phyloP scores from a whole-genome alignment of 2,113 vertebrate genomes.

The Pogona vitticeps region DNA sequence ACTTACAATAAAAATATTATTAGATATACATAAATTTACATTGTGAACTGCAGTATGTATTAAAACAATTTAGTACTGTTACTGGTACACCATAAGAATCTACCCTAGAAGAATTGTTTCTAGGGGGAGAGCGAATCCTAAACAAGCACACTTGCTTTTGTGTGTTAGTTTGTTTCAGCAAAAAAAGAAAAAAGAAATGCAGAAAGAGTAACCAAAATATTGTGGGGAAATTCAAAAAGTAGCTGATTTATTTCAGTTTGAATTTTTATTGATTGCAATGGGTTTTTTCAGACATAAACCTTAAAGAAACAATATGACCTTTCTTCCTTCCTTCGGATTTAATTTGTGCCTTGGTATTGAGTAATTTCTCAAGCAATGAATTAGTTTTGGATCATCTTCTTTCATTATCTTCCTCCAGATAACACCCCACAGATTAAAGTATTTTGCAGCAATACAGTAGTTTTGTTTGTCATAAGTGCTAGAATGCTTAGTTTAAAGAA shows the following conservation, averaged over 20 bases:
- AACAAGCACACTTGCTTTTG: background rate
- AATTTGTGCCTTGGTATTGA: too few species aligned
- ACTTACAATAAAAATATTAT: background rate
- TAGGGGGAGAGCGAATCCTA: background rate
- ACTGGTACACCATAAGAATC: background rate
- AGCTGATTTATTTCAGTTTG: too few species aligned
- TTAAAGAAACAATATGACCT: too few species aligned
- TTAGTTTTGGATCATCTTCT: background rate
- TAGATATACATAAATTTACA: background rate
- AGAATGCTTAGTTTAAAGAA: constrained; percentile 40
- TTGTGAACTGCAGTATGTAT: background rate
- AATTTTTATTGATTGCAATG: too few species aligned
- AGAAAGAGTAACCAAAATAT: too few species aligned
- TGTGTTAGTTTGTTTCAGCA: background rate
- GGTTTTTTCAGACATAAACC: too few species aligned
- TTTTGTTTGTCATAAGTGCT: background rate
- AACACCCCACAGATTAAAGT: constrained; percentile 2
- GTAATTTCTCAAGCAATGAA: background rate
- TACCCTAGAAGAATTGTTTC: background rate
- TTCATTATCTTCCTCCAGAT: too few species aligned
- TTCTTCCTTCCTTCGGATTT: too few species aligned
- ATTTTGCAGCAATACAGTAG: constrained; percentile 27
- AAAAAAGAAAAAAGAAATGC: too few species aligned
- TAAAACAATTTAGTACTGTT: background rate
- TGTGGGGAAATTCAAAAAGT: too few species aligned